These are phyloP conservation scores for Dissostichus mawsoni DNA, from an alignment of 2,113 vertebrate genomes.

Conservation along the genomic window DNA sequence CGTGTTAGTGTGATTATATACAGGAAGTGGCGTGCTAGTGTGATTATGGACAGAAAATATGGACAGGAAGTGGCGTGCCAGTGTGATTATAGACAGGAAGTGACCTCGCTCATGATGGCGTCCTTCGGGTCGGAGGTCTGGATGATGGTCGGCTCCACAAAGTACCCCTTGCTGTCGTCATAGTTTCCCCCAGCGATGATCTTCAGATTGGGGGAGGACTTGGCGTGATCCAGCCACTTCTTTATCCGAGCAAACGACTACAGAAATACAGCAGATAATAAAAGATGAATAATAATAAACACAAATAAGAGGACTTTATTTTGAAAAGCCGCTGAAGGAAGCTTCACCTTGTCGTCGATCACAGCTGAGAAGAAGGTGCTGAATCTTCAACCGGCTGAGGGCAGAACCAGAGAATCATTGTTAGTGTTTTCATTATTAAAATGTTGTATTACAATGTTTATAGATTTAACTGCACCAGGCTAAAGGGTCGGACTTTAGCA, in stretches of 20 bases:
- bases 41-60: neutral
- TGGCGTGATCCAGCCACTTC: conserved; percentile 88
- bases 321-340: neutral
- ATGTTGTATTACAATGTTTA: too few species aligned
- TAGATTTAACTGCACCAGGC: too few species aligned
- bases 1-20: too few species aligned
- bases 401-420: conserved; percentile 2
- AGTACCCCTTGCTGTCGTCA: conserved; percentile 88
- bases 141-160: conserved; percentile 92
- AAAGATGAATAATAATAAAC: neutral
- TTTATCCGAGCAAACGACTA: conserved; percentile 91
- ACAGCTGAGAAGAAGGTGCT: conserved; percentile 93
- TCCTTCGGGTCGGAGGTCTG: conserved; percentile 90
- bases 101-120: conserved; percentile 93
- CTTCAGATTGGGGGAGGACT: conserved; percentile 85
- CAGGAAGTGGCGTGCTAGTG: too few species aligned
- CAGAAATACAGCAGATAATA: neutral
- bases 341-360: conserved; percentile 90
- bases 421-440: neutral
- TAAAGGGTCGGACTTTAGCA: too few species aligned
- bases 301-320: neutral
- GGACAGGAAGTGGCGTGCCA: too few species aligned
- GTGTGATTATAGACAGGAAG: neutral
- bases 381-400: conserved; percentile 91
- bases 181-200: conserved; percentile 91